Evolutionary conservation across 2,113 vertebrate genomes (phyloP).

Genomic region (Oreochromis spilurus): DNA sequence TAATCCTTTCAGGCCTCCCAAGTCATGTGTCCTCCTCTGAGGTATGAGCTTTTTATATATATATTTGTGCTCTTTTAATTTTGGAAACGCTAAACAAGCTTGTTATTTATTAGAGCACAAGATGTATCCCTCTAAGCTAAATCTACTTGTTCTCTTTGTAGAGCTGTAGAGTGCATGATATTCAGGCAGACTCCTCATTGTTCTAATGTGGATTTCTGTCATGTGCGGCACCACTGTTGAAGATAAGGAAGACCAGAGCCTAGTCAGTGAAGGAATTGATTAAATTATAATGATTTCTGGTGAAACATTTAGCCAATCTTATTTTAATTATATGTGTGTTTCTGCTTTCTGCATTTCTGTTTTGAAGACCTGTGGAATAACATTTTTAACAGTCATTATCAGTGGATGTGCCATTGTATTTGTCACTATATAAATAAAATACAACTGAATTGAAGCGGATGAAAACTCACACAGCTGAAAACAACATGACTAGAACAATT

Average conservation of each 20-base stretch:
- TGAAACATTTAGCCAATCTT: not conserved
- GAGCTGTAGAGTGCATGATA: not conserved
- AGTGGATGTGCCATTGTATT: not conserved
- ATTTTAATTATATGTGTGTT: not conserved
- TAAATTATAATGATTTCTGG: not conserved
- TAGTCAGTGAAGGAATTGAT: not conserved
- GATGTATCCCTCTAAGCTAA: not conserved
- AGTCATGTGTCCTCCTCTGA: slow-evolving; percentile 75
- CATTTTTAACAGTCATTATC: not conserved
- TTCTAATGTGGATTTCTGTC: not conserved
- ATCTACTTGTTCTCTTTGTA: not conserved
- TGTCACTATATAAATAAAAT: not conserved
- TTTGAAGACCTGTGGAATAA: not conserved
- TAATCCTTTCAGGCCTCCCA: slow-evolving; percentile 78
- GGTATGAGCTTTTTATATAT: slow-evolving; percentile 9
- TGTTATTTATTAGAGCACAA: not conserved
- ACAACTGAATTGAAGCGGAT: not conserved
- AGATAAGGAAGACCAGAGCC: not conserved
- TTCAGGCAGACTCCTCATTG: not conserved
- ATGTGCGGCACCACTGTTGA: not conserved
- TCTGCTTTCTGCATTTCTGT: not conserved
- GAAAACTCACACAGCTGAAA: not conserved
- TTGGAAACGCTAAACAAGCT: not conserved
- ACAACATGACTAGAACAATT: not conserved
- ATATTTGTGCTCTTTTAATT: not conserved